Conservation (phyloP, 2,888 invertebrate genomes). For the Zelleria hepariella region DNA sequence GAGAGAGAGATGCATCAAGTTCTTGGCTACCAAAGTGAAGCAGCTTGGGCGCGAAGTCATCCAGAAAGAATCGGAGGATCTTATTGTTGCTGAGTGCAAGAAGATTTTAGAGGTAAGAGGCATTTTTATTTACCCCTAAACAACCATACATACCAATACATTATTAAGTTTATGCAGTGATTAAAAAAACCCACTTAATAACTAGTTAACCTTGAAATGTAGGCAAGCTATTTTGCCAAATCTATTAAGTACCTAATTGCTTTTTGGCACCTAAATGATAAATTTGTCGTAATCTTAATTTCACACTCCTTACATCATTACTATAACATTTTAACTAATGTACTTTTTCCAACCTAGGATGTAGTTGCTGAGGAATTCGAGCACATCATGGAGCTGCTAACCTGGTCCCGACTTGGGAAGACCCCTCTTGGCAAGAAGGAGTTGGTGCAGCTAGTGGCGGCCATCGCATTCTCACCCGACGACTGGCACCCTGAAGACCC, state of each 20-base stretch:
- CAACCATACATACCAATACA: no score
- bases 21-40: slow-evolving; percentile 87
- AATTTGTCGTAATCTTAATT: no score
- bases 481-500: slow-evolving; percentile 83
- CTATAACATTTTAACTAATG: no score
- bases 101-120: slow-evolving; percentile 81
- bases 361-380: slow-evolving; percentile 94
- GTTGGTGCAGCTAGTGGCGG: slow-evolving; percentile 86
- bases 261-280: no score
- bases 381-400: slow-evolving; percentile 87
- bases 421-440: slow-evolving; percentile 89
- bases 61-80: slow-evolving; percentile 88
- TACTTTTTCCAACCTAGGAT: no score
- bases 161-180: no score
- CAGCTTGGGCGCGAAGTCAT: slow-evolving; percentile 82
- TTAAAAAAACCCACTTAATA: no score
- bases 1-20: slow-evolving; percentile 89
- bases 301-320: no score
- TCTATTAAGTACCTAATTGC: no score
- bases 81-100: slow-evolving; percentile 86
- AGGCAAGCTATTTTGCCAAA: no score
- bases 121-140: no score
- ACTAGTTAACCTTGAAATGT: no score
- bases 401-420: slow-evolving; percentile 84
- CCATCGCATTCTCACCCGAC: slow-evolving; percentile 76